Percentiles rank a stretch among this genome's conserved stretches.
Evolutionary conservation across 2,888 invertebrate species (phyloP).

Genomic region (Schrankia costaestrigalis): DNA sequence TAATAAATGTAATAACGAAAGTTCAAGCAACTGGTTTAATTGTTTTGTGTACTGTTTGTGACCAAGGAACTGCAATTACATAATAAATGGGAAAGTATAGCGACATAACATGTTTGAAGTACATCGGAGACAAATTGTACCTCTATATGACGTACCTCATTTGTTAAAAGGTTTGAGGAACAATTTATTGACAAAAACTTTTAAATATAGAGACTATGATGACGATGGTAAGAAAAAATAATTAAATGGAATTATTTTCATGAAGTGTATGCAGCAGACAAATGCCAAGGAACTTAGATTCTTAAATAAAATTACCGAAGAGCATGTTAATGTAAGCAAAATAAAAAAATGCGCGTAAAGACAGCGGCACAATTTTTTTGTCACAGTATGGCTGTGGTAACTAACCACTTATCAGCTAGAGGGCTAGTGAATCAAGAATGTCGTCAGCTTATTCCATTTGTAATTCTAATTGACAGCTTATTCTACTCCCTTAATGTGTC

Average conservation of each 20-base stretch:
- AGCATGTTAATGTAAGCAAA: constrained; percentile 24
- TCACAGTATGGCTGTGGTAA: constrained; percentile 28
- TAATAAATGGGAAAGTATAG: too few species aligned
- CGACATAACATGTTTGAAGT: too few species aligned
- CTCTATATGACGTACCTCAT: neutral
- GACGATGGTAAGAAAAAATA: neutral
- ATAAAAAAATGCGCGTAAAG: constrained; percentile 33
- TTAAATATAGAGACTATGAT: neutral
- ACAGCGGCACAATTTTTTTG: constrained; percentile 33
- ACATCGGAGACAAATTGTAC: neutral
- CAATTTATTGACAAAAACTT: neutral
- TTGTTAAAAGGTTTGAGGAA: neutral
- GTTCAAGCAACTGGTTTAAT: neutral
- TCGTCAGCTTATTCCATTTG: neutral
- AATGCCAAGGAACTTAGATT: constrained; percentile 19
- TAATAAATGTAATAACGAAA: neutral
- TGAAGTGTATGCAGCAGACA: constrained; percentile 19
- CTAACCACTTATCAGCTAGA: constrained; percentile 9
- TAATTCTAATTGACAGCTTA: constrained; percentile 5
- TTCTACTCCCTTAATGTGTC: constrained; percentile 6
- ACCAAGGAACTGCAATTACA: too few species aligned
- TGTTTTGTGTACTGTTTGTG: too few species aligned
- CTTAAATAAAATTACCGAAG: constrained; percentile 26
- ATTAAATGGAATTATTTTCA: constrained; percentile 16
- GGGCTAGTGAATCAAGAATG: constrained; percentile 6